phyloP scores from a whole-genome alignment of 2,888 invertebrate genomes.

The Mylabris sibirica region DNA sequence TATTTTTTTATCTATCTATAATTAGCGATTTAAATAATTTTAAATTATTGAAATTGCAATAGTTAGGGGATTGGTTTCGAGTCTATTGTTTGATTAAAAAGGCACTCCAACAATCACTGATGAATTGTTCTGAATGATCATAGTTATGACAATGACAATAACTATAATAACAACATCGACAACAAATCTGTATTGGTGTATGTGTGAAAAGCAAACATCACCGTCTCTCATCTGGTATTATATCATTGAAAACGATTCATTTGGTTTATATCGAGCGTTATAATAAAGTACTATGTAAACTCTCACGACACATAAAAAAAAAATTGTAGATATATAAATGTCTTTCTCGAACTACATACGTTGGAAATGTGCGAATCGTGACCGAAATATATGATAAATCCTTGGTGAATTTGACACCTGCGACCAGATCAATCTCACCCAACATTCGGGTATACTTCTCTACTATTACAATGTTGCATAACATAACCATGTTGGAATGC shows the following conservation, averaged over 20 bases:
- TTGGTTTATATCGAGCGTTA: slow-evolving; percentile 34
- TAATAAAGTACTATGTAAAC: slow-evolving; percentile 38
- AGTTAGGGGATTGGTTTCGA: not conserved
- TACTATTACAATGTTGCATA: slow-evolving; percentile 30
- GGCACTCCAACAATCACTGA: not conserved
- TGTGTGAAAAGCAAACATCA: not conserved
- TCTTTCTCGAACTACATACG: slow-evolving; percentile 52
- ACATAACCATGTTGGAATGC: slow-evolving; percentile 27
- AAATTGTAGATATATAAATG: slow-evolving; percentile 39
- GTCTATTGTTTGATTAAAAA: not conserved
- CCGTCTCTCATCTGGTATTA: slow-evolving; percentile 10
- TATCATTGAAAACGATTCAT: slow-evolving; percentile 15
- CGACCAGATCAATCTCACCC: slow-evolving; percentile 52
- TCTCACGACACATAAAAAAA: slow-evolving; percentile 34
- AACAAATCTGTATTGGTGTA: not conserved
- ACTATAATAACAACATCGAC: not conserved
- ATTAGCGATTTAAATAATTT: too few relatives aligned
- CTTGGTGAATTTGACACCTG: slow-evolving; percentile 54
- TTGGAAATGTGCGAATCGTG: slow-evolving; percentile 54
- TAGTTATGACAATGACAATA: not conserved
- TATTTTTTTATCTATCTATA: too few relatives aligned
- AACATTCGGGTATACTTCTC: slow-evolving; percentile 17
- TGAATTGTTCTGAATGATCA: not conserved
- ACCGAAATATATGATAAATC: slow-evolving; percentile 50
- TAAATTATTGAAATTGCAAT: too few relatives aligned